Evolutionary conservation across 2,888 invertebrate genomes (phyloP).

Genomic region (Athripsodes cinereus): DNA sequence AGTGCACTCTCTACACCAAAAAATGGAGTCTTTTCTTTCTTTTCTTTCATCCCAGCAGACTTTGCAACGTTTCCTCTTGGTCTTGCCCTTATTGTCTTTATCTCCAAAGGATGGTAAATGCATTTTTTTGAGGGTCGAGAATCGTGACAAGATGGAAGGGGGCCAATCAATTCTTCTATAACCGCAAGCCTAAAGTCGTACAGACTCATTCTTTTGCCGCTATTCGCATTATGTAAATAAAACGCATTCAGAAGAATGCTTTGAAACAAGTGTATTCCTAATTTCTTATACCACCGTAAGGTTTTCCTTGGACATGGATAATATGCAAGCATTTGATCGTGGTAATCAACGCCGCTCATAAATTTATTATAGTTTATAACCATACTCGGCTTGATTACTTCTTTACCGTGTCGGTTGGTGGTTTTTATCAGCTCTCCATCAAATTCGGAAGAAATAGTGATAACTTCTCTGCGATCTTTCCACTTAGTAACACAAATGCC

Average conservation of each 20-base stretch:
- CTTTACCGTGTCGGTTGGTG: too few species aligned
- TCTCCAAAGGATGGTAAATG: constrained; percentile 6
- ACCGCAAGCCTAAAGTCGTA: constrained; percentile 1
- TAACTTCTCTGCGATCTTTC: too few species aligned
- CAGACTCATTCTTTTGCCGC: background rate
- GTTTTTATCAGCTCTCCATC: too few species aligned
- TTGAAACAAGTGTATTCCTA: constrained; percentile 1
- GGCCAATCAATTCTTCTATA: background rate
- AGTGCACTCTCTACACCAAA: background rate
- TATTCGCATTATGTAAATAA: too few species aligned
- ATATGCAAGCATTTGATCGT: too few species aligned
- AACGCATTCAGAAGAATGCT: background rate
- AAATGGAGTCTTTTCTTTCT: background rate
- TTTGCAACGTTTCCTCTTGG: constrained; percentile 4
- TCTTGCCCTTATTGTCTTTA: constrained; percentile 1
- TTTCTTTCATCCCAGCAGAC: background rate
- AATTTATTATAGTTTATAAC: too few species aligned
- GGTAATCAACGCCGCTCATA: too few species aligned
- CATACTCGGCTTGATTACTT: too few species aligned
- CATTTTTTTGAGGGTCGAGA: background rate
- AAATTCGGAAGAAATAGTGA: too few species aligned
- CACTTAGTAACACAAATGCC: too few species aligned
- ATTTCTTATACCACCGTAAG: constrained; percentile 6
- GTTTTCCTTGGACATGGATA: constrained; percentile 6
- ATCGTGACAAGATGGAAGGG: background rate